Conservation (phyloP, 1,140 invertebrate genomes). For the Eupristina koningsbergeri region DNA sequence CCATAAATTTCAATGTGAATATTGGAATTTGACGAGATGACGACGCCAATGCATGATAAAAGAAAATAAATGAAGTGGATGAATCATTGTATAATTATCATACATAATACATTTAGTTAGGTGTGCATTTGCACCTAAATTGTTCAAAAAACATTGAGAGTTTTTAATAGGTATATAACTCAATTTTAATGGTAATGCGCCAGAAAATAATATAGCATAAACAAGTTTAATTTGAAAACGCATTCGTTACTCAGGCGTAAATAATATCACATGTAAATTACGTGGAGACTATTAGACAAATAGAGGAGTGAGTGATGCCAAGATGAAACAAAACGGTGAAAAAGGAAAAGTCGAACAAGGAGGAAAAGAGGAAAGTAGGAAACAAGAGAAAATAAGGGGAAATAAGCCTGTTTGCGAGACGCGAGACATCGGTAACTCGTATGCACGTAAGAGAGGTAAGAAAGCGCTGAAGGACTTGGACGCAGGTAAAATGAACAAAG, state of each 20-base stretch:
- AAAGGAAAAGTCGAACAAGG: slow-evolving; percentile 3
- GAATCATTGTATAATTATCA: background rate
- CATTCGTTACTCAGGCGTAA: background rate
- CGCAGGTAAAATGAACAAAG: background rate
- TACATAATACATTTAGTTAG: background rate
- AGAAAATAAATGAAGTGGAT: background rate
- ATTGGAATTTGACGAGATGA: no score
- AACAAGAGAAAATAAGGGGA: slow-evolving; percentile 17
- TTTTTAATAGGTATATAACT: background rate
- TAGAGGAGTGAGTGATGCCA: background rate
- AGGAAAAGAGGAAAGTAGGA: background rate
- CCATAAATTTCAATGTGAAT: no score
- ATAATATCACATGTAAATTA: background rate
- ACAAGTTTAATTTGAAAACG: background rate
- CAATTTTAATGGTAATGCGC: slow-evolving; percentile 14
- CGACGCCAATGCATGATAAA: background rate
- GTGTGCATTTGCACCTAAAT: background rate
- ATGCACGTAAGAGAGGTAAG: slow-evolving; percentile 4
- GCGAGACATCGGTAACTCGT: background rate
- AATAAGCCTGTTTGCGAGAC: background rate
- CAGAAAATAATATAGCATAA: slow-evolving; percentile 2
- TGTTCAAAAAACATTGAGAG: background rate
- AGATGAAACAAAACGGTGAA: background rate
- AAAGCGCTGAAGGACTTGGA: background rate
- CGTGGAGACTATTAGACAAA: background rate